Conservation (phyloP, 2,888 invertebrate genomes). For the Ephialtes manifestator region DNA sequence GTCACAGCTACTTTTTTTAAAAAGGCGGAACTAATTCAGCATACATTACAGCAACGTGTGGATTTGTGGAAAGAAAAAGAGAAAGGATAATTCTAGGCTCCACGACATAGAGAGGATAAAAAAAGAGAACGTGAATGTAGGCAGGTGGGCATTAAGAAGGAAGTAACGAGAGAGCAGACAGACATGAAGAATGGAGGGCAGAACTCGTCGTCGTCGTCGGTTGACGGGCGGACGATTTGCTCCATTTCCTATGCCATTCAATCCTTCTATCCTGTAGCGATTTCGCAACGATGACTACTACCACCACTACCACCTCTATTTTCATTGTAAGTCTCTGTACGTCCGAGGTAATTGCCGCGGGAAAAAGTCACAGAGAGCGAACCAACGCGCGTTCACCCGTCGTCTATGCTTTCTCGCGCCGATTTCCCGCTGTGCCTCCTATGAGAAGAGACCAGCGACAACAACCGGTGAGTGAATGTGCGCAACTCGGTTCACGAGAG, state of each 20-base stretch:
- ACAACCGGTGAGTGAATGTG: constrained; percentile 16
- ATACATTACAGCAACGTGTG: neutral
- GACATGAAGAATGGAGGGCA: constrained; percentile 43
- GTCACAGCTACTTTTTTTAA: neutral
- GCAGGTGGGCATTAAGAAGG: constrained; percentile 47
- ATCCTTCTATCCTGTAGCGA: constrained; percentile 42
- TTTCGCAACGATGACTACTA: constrained; percentile 41
- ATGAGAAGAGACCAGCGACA: constrained; percentile 6
- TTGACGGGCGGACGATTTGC: constrained; percentile 60
- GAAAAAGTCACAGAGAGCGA: constrained; percentile 42
- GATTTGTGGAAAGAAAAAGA: neutral
- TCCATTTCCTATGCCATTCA: constrained; percentile 55
- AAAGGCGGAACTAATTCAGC: neutral
- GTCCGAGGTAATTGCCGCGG: constrained; percentile 59
- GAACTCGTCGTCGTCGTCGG: constrained; percentile 33
- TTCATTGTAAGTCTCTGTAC: constrained; percentile 40
- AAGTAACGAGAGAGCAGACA: constrained; percentile 48
- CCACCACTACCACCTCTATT: constrained; percentile 30
- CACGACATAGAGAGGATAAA: neutral
- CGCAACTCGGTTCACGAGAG: neutral
- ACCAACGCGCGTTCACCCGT: constrained; percentile 21
- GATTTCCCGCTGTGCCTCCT: constrained; percentile 23
- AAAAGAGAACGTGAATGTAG: constrained; percentile 28
- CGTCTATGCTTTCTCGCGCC: constrained; percentile 33
- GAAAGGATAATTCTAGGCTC: constrained; percentile 34